These are phyloP conservation scores for Planiliza haematocheilus DNA, from an alignment of 2,113 vertebrate species.

Conservation along the genomic window DNA sequence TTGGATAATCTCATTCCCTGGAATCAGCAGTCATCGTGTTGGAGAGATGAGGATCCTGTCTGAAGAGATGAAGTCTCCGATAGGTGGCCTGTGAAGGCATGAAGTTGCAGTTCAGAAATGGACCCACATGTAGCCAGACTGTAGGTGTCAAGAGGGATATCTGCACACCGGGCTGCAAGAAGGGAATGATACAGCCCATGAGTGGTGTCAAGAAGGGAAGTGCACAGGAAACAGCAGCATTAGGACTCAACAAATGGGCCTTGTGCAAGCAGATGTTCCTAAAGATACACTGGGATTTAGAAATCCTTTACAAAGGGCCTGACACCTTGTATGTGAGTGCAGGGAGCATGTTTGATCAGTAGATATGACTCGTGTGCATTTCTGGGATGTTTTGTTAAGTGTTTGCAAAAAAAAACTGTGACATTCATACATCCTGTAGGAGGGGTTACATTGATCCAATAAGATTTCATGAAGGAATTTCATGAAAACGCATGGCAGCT, in stretches of 20 bases:
- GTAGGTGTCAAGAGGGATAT: constrained; percentile 11
- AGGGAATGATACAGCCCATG: constrained; percentile 29
- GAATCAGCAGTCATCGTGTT: constrained; percentile 38
- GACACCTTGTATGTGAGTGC: constrained; percentile 24
- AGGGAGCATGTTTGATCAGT: constrained; percentile 14
- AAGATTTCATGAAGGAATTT: constrained; percentile 43
- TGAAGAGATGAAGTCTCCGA: constrained; percentile 27
- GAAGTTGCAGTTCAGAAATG: constrained; percentile 12
- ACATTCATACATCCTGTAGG: constrained; percentile 8
- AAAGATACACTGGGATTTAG: neutral
- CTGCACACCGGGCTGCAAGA: constrained; percentile 15
- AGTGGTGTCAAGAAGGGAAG: constrained; percentile 42
- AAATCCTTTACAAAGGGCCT: constrained; percentile 24
- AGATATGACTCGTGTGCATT: constrained; percentile 25
- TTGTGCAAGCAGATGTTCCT: constrained; percentile 27
- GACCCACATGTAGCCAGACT: constrained; percentile 14
- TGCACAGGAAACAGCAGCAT: constrained; percentile 31
- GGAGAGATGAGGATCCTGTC: constrained; percentile 49
- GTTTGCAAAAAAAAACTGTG: constrained; percentile 39
- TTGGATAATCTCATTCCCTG: constrained; percentile 47
- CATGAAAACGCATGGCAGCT: constrained; percentile 37
- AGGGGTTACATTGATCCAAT: constrained; percentile 18
- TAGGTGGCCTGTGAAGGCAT: constrained; percentile 1
- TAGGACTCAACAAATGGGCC: constrained; percentile 36
- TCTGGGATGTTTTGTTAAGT: constrained; percentile 38